Percentiles rank a stretch among this genome's conserved stretches.
These are phyloP conservation scores for Ferdinandea cuprea DNA, from an alignment of 2,888 invertebrate genomes.

Conservation along the genomic window DNA sequence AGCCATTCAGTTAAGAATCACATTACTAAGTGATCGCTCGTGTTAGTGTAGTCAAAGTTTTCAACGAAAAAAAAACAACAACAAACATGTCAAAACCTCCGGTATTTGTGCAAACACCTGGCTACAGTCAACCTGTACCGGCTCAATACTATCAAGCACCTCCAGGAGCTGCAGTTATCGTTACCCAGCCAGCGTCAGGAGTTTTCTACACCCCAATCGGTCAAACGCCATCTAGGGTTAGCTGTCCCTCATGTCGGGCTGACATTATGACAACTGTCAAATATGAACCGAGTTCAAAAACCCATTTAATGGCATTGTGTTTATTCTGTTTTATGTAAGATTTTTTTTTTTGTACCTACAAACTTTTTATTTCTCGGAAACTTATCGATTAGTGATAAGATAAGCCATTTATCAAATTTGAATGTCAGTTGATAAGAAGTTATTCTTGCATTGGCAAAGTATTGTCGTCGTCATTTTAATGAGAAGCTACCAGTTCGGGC, in stretches of 20 bases:
- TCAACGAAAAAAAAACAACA: not conserved
- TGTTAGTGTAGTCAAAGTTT: not conserved
- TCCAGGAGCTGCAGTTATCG: constrained; percentile 55
- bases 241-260: constrained; percentile 82
- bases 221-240: constrained; percentile 76
- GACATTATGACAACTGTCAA: constrained; percentile 81
- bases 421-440: constrained; percentile 3
- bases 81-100: constrained; percentile 51
- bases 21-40: constrained; percentile 9
- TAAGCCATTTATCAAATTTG: not conserved
- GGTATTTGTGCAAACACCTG: constrained; percentile 64
- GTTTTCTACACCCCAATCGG: constrained; percentile 75
- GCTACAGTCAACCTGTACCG: constrained; percentile 53
- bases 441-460: not conserved
- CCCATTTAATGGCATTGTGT: constrained; percentile 70
- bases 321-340: constrained; percentile 76
- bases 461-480: not conserved
- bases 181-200: constrained; percentile 44
- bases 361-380: not conserved
- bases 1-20: constrained; percentile 32
- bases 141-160: constrained; percentile 47
- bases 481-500: too few relatives aligned
- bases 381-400: not conserved
- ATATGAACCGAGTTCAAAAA: constrained; percentile 74
- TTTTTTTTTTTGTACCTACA: not conserved